These are phyloP conservation scores for Slavum lentiscoides DNA, from an alignment of 2,888 invertebrate species.

Conservation along the genomic window DNA sequence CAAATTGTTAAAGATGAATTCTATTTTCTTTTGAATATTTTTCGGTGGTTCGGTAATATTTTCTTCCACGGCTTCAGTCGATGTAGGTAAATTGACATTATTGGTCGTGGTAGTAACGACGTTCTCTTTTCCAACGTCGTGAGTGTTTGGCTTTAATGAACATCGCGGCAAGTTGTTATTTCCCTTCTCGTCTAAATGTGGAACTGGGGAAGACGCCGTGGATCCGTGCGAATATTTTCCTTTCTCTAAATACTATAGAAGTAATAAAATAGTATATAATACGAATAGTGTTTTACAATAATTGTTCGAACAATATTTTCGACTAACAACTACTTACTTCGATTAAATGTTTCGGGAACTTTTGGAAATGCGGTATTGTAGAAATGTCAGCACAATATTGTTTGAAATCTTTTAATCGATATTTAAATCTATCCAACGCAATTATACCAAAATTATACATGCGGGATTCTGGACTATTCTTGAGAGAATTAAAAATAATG, in stretches of 20 bases:
- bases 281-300: too few species aligned
- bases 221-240: constrained; percentile 89
- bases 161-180: constrained; percentile 13
- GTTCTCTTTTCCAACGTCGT: constrained; percentile 60
- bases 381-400: constrained; percentile 96
- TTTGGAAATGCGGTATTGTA: constrained; percentile 84
- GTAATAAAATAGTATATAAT: neutral
- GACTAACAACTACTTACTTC: constrained; percentile 65
- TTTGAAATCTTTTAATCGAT: constrained; percentile 90
- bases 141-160: constrained; percentile 61
- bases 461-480: constrained; percentile 89
- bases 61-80: constrained; percentile 85
- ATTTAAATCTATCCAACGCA: constrained; percentile 91
- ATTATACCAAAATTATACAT: constrained; percentile 98
- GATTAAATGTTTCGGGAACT: constrained; percentile 88
- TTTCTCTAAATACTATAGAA: constrained; percentile 79
- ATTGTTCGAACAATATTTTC: neutral
- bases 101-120: constrained; percentile 62
- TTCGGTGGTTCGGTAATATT: constrained; percentile 90
- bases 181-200: constrained; percentile 57
- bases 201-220: constrained; percentile 66
- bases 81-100: constrained; percentile 79
- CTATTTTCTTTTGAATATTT: constrained; percentile 93
- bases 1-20: constrained; percentile 98
- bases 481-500: constrained; percentile 90